phyloP scores from a whole-genome alignment of 2,113 vertebrate species.

The Sinocyclocheilus anshuiensis region DNA sequence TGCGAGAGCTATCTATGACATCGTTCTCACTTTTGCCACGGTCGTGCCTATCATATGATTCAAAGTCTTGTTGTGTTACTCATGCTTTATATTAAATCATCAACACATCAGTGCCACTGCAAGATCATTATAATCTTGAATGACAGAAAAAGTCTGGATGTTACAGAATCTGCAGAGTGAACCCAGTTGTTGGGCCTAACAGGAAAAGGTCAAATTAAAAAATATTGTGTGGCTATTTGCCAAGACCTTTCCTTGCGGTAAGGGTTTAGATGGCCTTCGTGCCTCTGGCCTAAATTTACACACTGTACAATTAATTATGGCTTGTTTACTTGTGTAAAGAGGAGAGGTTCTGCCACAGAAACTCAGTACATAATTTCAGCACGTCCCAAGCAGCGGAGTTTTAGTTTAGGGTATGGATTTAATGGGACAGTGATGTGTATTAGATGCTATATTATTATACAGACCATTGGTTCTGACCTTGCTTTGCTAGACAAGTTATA shows the following conservation, averaged over 20 bases:
- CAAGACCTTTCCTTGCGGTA: slow-evolving; percentile 51
- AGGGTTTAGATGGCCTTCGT: slow-evolving; percentile 54
- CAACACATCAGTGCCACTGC: not conserved
- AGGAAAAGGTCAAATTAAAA: slow-evolving; percentile 58
- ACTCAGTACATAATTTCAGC: slow-evolving; percentile 33
- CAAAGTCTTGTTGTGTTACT: slow-evolving; percentile 18
- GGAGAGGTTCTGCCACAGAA: slow-evolving; percentile 43
- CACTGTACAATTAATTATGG: slow-evolving; percentile 54
- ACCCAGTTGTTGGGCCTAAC: slow-evolving; percentile 28
- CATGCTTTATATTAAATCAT: slow-evolving; percentile 20
- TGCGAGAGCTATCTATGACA: slow-evolving; percentile 23
- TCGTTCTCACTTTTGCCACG: slow-evolving; percentile 18
- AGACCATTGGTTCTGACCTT: slow-evolving; percentile 58
- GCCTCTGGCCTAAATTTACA: slow-evolving; percentile 58
- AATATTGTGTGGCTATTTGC: slow-evolving; percentile 58
- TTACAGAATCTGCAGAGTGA: slow-evolving; percentile 24
- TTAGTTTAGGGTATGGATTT: slow-evolving; percentile 46
- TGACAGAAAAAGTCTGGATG: slow-evolving; percentile 29
- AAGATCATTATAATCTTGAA: slow-evolving; percentile 17
- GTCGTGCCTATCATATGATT: slow-evolving; percentile 35
- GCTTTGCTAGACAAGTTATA: slow-evolving; percentile 53
- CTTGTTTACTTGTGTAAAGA: slow-evolving; percentile 55
- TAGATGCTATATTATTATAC: slow-evolving; percentile 57
- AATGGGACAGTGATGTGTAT: slow-evolving; percentile 54
- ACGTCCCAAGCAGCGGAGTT: slow-evolving; percentile 31